Evolutionary conservation across 2,113 vertebrate genomes (phyloP), one percentile per base, ranked within the genome.

Genomic region (Meleagris gallopavo): DNA sequence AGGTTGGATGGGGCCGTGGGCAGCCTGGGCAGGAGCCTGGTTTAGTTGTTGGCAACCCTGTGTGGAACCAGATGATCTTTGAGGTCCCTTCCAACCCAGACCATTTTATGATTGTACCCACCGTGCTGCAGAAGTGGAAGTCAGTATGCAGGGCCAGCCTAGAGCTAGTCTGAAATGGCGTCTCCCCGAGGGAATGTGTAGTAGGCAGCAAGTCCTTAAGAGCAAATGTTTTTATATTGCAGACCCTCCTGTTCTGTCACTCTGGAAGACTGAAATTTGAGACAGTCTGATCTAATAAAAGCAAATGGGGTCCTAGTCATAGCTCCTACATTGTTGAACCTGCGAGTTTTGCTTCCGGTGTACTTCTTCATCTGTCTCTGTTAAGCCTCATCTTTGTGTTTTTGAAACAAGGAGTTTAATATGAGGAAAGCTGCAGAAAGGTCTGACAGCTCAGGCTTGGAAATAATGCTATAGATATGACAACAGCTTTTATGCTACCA

Each of bases 331-430:
- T 7, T 62, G 72, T 32, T 80, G 60, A 83, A 83, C 36, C 40
- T 58, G 7, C 45, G 27, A 34, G 14, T 90, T 88, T 93, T 77
- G 16, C 12, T 86, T 69, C 58, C 50, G 40, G 45, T 32, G 16
- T 48, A 15, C 70, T 76, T 75, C 36, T 22, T 70, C 52, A n/a
- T 62, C 79, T 46, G 46, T 88, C 64, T 86, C 60, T 83, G 54
- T 60, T 1, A 0, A 30, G 36, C 46, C 46, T 76, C 50, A 32
- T 50, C 29, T 24, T 73, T 61, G 36, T 79, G 32, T 5, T 72
- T 95, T 65, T 62, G 22, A 19, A 71, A 32, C 15, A 87, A 70
- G 10, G 57, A 15, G 6, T 88, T 88, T 87, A 76, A 58, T 65
- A 45, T 8, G 41, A 77, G 16, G 29, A 69, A 78, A 57, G n/a